Base-by-base conservation (phyloP, 2,888 invertebrate genomes). In the Conomelus anceps region DNA sequence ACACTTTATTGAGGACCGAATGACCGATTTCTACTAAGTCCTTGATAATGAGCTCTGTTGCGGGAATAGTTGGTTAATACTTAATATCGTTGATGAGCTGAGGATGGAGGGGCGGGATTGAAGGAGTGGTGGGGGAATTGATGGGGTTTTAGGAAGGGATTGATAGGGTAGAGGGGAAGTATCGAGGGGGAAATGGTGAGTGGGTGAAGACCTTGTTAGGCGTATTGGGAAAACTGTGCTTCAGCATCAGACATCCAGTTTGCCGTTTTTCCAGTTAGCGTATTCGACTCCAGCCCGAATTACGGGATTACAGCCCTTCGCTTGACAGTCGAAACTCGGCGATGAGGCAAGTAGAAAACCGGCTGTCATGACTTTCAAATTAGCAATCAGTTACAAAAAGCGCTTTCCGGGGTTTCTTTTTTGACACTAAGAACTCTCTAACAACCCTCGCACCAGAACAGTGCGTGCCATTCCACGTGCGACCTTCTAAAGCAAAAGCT, bases 361-460 rank as follows among this genome's bases (percentile, higher is more conserved):
- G 22, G 29, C 86, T 86, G 86, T 86, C 86, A 86, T 86, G 86
- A 86, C 86, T 86, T 86, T 29, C 29, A 86, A 86, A 86, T 86
- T 86, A 86, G 86, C 86, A 86, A 86, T 86, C 86, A 86, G 86
- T 86, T 86, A 86, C 26, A 86, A 24, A 63, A 63, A 63, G 63
- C 63, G 63, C 63, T 63, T 63, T 20, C 23, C 24, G 26, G 29
- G 24, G 29, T 86, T 86, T 86, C 86, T 24, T n/a, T 26, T 24
- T 86, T 86, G 86, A 86, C 86, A 86, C 86, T 86, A 86, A 86
- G 86, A 86, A 86, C 26, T 86, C 29, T 23, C 26, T 86, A 86
- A 86, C 86, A 86, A 86, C 86, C 86, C 29, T 86, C 86, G 24
- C 86, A 23, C n/a, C 86, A 26, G 24, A 86, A 86, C 24, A 24